Conservation (phyloP, 1,140 invertebrate genomes). For the Antheraea pernyi region DNA sequence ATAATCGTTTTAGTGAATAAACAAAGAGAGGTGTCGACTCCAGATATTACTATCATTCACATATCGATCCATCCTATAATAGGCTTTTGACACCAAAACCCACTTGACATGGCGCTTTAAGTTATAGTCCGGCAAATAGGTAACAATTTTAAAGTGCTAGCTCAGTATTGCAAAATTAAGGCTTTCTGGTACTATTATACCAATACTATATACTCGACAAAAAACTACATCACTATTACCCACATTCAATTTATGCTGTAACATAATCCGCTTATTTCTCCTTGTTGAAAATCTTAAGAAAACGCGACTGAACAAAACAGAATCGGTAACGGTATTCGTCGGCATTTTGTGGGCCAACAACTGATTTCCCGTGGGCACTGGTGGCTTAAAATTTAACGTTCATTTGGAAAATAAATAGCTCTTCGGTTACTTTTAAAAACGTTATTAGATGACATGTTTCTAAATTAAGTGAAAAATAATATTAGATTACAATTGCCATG, state of each 20-base stretch:
- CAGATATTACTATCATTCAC: no score
- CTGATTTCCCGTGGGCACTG: conserved; percentile 22
- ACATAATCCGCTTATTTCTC: conserved; percentile 17
- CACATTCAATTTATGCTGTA: not conserved
- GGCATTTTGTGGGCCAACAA: conserved; percentile 19
- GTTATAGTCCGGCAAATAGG: no score
- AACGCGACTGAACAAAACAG: conserved; percentile 16
- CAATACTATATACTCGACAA: not conserved
- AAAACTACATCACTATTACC: not conserved
- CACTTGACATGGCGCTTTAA: no score
- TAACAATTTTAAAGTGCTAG: no score
- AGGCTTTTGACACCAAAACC: no score
- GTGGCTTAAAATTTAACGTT: conserved; percentile 27
- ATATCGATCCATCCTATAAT: no score
- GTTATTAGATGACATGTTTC: not conserved
- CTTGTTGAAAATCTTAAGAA: conserved; percentile 18
- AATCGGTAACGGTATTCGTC: conserved; percentile 8
- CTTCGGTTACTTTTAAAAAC: not conserved
- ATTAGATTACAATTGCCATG: not conserved
- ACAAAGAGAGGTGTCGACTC: no score
- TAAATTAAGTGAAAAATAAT: not conserved
- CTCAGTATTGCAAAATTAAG: no score
- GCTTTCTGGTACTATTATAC: no score
- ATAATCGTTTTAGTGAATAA: no score
- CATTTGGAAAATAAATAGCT: conserved; percentile 20